phyloP scores from a whole-genome alignment of 1,140 invertebrate species.

The Cotesia chilonis region DNA sequence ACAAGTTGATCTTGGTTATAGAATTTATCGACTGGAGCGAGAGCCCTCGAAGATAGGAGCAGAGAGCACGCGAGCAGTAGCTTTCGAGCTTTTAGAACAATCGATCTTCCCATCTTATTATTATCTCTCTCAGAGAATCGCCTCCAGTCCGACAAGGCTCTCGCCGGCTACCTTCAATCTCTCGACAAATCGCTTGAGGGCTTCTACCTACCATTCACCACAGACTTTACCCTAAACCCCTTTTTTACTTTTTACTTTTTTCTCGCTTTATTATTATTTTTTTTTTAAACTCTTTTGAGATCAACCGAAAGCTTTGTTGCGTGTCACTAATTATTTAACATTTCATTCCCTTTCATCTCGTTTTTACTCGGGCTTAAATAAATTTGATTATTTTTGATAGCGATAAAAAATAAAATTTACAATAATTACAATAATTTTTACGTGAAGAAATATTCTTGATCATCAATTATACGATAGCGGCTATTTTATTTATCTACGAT shows the following conservation, averaged over 20 bases:
- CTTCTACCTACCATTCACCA: constrained; percentile 8
- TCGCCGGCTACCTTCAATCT: constrained; percentile 15
- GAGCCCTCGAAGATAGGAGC: neutral
- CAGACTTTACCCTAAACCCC: neutral
- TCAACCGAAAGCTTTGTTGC: constrained; percentile 9
- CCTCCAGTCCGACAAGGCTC: neutral
- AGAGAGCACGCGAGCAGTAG: constrained; percentile 3
- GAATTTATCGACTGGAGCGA: constrained; percentile 11
- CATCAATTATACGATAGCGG: too few species aligned
- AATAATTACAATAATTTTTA: too few species aligned
- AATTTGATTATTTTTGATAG: too few species aligned
- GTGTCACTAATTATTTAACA: constrained; percentile 25
- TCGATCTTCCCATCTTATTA: constrained; percentile 30
- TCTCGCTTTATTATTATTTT: neutral
- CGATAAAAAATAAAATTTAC: too few species aligned
- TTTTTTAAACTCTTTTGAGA: neutral
- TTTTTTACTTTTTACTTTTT: neutral
- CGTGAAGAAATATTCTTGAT: too few species aligned
- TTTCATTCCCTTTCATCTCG: neutral
- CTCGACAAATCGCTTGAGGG: constrained; percentile 18
- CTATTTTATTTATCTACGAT: too few species aligned
- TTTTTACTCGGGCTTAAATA: too few species aligned
- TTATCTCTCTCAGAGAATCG: constrained; percentile 29
- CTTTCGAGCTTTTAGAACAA: constrained; percentile 30
- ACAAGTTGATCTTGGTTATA: constrained; percentile 15